Evolutionary conservation across 2,797 vertebrate species (phyloP).

Genomic region (Gadopsis marmoratus): DNA sequence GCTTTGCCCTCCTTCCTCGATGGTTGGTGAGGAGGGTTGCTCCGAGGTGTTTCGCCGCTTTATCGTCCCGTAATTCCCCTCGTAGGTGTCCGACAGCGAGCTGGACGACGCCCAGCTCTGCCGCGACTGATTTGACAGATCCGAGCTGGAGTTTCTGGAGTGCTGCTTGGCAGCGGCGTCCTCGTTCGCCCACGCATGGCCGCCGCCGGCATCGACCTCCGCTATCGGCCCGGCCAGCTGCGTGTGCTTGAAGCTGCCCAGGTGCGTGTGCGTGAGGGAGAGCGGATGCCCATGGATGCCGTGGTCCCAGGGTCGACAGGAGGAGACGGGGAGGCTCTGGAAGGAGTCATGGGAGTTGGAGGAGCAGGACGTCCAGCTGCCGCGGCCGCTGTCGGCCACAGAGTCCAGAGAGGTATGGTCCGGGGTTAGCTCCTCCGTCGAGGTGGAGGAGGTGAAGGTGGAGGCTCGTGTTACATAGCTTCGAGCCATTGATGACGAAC

Average conservation of each 20-base stretch:
- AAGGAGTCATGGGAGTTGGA: constrained; percentile 97
- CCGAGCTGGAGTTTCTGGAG: constrained; percentile 81
- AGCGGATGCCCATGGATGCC: constrained; percentile 79
- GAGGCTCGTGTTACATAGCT: constrained; percentile 81
- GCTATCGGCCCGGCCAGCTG: constrained; percentile 88
- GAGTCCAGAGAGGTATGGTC: constrained; percentile 89
- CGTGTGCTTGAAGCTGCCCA: constrained; percentile 86
- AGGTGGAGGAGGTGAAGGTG: constrained; percentile 88
- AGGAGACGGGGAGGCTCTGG: constrained; percentile 89
- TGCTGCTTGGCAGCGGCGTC: constrained; percentile 73
- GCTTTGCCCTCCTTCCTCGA: constrained; percentile 81
- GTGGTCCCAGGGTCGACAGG: constrained; percentile 88
- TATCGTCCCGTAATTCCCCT: constrained; percentile 92
- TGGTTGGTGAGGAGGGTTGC: constrained; percentile 72
- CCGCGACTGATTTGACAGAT: constrained; percentile 82
- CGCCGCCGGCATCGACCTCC: constrained; percentile 83
- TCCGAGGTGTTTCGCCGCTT: constrained; percentile 89
- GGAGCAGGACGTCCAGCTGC: constrained; percentile 98
- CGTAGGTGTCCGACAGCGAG: constrained; percentile 91
- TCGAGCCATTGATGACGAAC: constrained; percentile 73
- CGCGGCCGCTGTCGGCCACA: constrained; percentile 92
- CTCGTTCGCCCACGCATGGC: constrained; percentile 55
- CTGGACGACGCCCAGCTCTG: constrained; percentile 94
- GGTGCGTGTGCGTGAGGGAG: constrained; percentile 70
- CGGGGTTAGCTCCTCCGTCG: constrained; percentile 91